These are phyloP conservation scores for Marmota flaviventris DNA, from an alignment of 2,113 vertebrate species.

Conservation along the genomic window DNA sequence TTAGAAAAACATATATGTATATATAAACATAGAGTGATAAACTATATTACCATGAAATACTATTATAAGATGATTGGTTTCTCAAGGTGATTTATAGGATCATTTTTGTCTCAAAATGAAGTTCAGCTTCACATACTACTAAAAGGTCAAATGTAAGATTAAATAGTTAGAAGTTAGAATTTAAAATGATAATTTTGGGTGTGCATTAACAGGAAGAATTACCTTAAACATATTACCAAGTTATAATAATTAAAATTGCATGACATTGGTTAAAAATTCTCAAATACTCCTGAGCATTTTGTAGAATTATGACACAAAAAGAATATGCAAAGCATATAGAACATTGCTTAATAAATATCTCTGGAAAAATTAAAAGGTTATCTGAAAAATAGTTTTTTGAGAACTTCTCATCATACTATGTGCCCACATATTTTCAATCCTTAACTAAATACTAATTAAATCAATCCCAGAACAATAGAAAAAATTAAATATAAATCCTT, in stretches of 20 bases:
- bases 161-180: background rate
- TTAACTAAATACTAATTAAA: background rate
- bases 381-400: background rate
- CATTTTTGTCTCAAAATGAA: background rate
- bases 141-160: background rate
- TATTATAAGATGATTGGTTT: background rate
- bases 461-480: background rate
- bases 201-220: background rate
- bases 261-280: background rate
- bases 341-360: background rate
- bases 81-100: background rate
- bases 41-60: too few species aligned
- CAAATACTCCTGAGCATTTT: background rate
- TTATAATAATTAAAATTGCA: too few species aligned
- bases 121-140: background rate
- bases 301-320: background rate
- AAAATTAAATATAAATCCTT: background rate
- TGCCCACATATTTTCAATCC: background rate
- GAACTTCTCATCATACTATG: background rate
- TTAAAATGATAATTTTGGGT: background rate
- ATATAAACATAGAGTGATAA: background rate
- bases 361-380: background rate
- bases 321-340: background rate
- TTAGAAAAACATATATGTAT: background rate
- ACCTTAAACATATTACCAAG: background rate